These are phyloP conservation scores for Limnodromus scolopaceus DNA, from an alignment of 2,797 vertebrate species.

Conservation along the genomic window DNA sequence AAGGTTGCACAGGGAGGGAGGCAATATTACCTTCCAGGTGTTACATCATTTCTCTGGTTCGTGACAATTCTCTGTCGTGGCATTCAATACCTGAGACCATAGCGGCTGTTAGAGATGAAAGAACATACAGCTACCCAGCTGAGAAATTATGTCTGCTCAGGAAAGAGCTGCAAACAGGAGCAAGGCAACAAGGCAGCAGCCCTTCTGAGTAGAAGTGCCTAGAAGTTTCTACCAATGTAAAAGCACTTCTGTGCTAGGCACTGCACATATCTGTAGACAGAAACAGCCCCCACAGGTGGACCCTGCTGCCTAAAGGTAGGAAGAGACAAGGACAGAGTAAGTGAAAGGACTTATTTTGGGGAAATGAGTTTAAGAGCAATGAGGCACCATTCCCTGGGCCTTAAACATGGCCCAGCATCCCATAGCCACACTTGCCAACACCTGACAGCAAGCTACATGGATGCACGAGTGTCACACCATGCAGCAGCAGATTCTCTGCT, in stretches of 20 bases:
- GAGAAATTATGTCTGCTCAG: not conserved
- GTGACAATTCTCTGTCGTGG: rapidly evolving
- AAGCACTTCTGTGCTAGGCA: not conserved
- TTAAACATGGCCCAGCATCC: not conserved
- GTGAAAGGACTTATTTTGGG: not conserved
- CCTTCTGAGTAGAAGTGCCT: not conserved
- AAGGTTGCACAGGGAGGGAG: not conserved
- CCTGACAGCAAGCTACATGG: not conserved
- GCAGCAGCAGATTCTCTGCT: not conserved
- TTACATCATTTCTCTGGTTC: not conserved
- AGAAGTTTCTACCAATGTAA: not conserved
- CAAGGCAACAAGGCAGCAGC: not conserved
- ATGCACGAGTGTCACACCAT: not conserved
- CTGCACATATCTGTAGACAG: rapidly evolving
- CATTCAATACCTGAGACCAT: not conserved
- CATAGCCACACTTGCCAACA: not conserved
- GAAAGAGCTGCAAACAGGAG: not conserved
- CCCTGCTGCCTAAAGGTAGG: not conserved
- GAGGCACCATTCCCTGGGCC: not conserved
- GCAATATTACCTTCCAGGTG: not conserved
- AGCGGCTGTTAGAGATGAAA: not conserved
- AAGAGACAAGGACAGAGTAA: not conserved
- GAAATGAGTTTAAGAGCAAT: not conserved
- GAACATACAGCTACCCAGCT: not conserved
- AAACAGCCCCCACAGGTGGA: not conserved